Conservation (phyloP, 2,797 vertebrate genomes). For the Myotis daubentonii region DNA sequence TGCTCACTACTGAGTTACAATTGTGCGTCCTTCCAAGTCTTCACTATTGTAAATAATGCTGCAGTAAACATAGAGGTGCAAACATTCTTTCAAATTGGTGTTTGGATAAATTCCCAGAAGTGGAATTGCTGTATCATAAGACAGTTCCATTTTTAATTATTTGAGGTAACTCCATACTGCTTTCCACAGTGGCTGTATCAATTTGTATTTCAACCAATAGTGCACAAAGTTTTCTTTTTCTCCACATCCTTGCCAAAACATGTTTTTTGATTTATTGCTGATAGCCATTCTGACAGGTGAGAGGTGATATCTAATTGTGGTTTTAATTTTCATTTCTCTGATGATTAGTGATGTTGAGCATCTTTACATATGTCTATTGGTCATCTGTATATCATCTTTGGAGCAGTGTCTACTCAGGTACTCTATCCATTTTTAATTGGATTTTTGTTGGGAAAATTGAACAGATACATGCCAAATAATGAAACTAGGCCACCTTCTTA, state of each 20-base stretch:
- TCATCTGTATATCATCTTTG: background rate
- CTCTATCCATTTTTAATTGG: background rate
- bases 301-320: background rate
- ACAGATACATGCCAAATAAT: background rate
- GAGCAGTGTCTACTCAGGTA: background rate
- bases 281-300: background rate
- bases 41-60: no score
- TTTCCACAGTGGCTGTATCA: background rate
- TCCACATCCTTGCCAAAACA: background rate
- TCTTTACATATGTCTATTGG: background rate
- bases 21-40: no score
- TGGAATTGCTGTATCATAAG: no score
- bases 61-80: no score
- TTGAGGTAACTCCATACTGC: background rate
- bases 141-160: no score
- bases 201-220: background rate
- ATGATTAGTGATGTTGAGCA: background rate
- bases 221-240: background rate
- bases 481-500: background rate
- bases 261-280: background rate
- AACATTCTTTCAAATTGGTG: no score
- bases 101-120: no score
- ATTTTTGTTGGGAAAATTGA: background rate
- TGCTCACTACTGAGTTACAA: no score
- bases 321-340: background rate